Evolutionary conservation across 2,113 vertebrate species (phyloP).

Genomic region (Henicopernis longicauda): DNA sequence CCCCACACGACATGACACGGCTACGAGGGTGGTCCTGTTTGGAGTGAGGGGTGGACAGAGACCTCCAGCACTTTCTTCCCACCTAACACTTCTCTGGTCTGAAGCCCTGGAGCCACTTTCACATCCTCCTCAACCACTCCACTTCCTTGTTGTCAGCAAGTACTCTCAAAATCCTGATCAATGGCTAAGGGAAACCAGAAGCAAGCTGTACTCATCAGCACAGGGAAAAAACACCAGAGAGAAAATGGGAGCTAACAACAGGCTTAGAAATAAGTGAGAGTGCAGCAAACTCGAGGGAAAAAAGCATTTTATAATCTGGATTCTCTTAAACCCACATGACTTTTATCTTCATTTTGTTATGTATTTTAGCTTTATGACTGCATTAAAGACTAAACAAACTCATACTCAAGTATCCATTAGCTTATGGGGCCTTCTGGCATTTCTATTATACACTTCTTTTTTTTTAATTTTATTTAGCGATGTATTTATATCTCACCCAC

Average conservation of each 20-base stretch:
- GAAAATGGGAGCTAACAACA: neutral
- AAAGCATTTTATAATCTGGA: neutral
- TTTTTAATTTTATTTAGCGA: neutral
- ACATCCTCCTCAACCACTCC: neutral
- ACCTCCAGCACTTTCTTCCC: neutral
- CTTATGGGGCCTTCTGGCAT: conserved; percentile 3
- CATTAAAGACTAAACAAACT: neutral
- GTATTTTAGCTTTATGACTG: neutral
- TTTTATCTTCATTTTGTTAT: neutral
- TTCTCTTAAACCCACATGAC: neutral
- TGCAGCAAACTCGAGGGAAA: neutral
- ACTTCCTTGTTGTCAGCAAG: neutral
- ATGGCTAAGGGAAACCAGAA: neutral
- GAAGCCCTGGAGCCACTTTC: neutral
- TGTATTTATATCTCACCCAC: neutral
- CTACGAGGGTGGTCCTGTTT: neutral
- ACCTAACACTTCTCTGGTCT: neutral
- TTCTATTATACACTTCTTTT: neutral
- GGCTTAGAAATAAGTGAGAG: neutral
- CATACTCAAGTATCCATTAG: conserved; percentile 24
- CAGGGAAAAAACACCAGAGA: neutral
- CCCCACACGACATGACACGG: accelerated
- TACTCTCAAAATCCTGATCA: neutral
- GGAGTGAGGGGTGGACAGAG: neutral
- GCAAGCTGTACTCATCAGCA: neutral